phyloP scores from a whole-genome alignment of 1,140 invertebrate species.

The Varroa destructor region DNA sequence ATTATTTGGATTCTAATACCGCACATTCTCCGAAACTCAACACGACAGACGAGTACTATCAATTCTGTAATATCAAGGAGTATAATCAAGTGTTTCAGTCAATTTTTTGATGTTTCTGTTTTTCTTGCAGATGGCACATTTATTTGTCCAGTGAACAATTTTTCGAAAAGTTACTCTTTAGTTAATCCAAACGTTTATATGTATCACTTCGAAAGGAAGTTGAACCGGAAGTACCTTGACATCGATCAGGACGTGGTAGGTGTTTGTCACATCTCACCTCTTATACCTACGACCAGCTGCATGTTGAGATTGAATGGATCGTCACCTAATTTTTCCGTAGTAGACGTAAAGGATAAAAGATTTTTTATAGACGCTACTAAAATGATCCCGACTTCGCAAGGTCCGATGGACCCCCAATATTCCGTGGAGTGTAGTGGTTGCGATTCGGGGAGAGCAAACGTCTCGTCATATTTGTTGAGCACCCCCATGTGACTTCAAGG shows the following conservation, averaged over 20 bases:
- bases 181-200: neutral
- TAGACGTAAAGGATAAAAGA: neutral
- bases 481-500: too few relatives aligned
- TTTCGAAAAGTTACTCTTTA: neutral
- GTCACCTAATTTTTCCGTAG: neutral
- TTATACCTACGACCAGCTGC: neutral
- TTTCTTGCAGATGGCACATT: conserved; percentile 10
- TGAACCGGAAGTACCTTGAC: neutral
- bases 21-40: too few relatives aligned
- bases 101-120: too few relatives aligned
- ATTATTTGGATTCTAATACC: too few relatives aligned
- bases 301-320: neutral
- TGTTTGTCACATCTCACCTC: conserved; percentile 1
- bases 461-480: too few relatives aligned
- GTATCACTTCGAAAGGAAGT: conserved; percentile 1
- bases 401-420: neutral
- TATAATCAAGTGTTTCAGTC: too few relatives aligned
- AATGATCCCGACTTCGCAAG: neutral
- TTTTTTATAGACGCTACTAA: conserved; percentile 1
- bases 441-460: too few relatives aligned
- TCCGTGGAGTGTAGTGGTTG: neutral
- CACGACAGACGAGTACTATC: too few relatives aligned
- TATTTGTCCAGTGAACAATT: neutral
- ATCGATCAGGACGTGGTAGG: conserved; percentile 1
- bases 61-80: too few relatives aligned